Conservation (phyloP, 2,888 invertebrate genomes). For the Epinotia nisella region DNA sequence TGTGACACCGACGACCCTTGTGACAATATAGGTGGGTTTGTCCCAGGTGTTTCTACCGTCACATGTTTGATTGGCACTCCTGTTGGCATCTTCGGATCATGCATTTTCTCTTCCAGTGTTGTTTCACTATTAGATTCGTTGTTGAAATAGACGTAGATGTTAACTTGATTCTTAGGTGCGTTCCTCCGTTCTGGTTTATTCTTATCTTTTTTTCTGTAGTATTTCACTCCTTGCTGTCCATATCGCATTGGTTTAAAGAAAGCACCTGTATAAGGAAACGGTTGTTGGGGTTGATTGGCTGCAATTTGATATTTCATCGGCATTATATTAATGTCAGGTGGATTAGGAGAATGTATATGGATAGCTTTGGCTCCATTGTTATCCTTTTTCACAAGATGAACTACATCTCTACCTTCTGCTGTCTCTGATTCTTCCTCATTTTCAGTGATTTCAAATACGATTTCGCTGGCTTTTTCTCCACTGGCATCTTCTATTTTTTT, state of each 20-base stretch:
- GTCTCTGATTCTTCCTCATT: not conserved
- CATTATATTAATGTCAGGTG: slow-evolving; percentile 12
- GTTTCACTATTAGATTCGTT: not conserved
- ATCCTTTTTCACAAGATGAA: not conserved
- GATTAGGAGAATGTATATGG: slow-evolving; percentile 9
- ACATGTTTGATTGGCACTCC: not conserved
- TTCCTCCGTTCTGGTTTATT: not conserved
- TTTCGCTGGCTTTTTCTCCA: not conserved
- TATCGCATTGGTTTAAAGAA: not conserved
- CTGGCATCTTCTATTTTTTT: not conserved
- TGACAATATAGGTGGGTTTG: not conserved
- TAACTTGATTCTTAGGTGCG: slow-evolving; percentile 15
- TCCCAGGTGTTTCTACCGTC: not conserved
- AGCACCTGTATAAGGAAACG: not conserved
- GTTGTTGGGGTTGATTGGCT: slow-evolving; percentile 1
- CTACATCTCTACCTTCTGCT: not conserved
- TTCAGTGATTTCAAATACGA: slow-evolving; percentile 12
- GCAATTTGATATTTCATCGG: slow-evolving; percentile 14
- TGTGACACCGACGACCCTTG: not conserved
- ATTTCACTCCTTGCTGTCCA: not conserved
- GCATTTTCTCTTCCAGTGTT: not conserved
- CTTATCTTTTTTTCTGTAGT: no score
- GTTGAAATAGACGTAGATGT: not conserved
- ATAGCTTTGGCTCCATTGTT: slow-evolving; percentile 1
- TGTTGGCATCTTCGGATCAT: not conserved